Base-by-base conservation (phyloP, 2,113 vertebrate species). In the Podarcis cretensis region DNA sequence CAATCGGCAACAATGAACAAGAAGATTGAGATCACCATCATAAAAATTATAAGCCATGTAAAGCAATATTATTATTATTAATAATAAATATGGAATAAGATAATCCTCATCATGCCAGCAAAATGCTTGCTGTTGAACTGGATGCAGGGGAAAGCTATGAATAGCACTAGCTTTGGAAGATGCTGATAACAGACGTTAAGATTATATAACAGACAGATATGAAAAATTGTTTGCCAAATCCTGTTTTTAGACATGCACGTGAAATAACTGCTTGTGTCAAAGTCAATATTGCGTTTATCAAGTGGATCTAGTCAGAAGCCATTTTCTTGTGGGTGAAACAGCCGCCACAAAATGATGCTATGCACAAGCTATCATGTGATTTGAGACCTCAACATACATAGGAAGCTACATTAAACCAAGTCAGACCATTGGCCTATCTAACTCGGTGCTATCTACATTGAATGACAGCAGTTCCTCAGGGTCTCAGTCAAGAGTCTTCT, bases 221-320 rank as follows among this genome's bases (percentile, higher is more conserved):
- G 90, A 92, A 94, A 92, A 89, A 89, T 90, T 94, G 93, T 90
- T 89, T 94, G 94, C 95, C 93, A 95, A 92, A 86, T 91, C 92
- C 90, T 82, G 73, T 74, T 69, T 88, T 27, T 48, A 93, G 86
- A 59, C 87, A 89, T 87, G 87, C 25, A 20, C 73, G 85, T 10
- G 35, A 59, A 93, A 65, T 84, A 84, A 73, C 48, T 63, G 59
- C 92, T 93, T 92, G 75, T 92, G 92, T 94, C 80, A 81, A 86
- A 43, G 48, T 5, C 8, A 87, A 57, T 21, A 83, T 69, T 86
- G 54, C 1, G 43, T 48, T 48, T 48, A 48, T 81, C 59, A 13
- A 63, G 59, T 63, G 59, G 43, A 27, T 48, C 93, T 88, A 83
- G 81, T 40, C 37, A 59, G 65, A 21, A 57, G 84, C 71, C 43